phyloP scores from a whole-genome alignment of 2,797 vertebrate genomes.

The Darevskia nairensis region DNA sequence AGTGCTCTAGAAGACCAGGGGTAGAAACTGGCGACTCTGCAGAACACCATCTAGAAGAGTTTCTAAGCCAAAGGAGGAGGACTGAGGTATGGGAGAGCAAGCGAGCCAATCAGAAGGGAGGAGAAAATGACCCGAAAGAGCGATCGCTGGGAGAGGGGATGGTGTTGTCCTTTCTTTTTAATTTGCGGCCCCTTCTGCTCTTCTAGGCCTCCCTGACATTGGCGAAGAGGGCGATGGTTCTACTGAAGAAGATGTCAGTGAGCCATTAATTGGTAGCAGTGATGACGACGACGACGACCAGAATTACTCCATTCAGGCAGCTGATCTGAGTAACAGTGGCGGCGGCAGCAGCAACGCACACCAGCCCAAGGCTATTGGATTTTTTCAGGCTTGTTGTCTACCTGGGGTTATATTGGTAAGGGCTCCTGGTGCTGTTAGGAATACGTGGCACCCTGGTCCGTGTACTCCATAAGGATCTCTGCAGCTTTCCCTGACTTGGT shows the following conservation, averaged over 20 bases:
- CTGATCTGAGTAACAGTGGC: conserved; percentile 48
- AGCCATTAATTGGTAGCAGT: conserved; percentile 84
- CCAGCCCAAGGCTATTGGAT: conserved; percentile 83
- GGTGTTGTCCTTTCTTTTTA: conserved; percentile 5
- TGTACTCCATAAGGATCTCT: not conserved
- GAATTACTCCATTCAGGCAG: conserved; percentile 80
- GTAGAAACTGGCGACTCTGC: conserved; percentile 62
- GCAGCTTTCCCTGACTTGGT: not conserved
- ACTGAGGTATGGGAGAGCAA: conserved; percentile 69
- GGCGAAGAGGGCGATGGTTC: conserved; percentile 79
- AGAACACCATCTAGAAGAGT: conserved; percentile 67
- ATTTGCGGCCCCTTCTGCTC: conserved; percentile 35
- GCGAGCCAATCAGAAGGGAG: conserved; percentile 52
- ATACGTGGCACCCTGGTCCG: not conserved
- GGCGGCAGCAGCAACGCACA: not conserved
- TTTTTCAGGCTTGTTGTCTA: conserved; percentile 91
- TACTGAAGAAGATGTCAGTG: conserved; percentile 84
- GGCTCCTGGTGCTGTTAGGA: not conserved
- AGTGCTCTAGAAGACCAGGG: conserved; percentile 67
- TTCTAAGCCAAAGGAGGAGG: conserved; percentile 68
- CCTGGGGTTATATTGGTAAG: conserved; percentile 93
- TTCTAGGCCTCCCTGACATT: conserved; percentile 83
- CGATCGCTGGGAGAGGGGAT: conserved; percentile 26
- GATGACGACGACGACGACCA: conserved; percentile 80
- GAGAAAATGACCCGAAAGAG: conserved; percentile 44